These are phyloP conservation scores for Dendrocincla fuliginosa DNA, from an alignment of 2,797 vertebrate species.

Conservation along the genomic window DNA sequence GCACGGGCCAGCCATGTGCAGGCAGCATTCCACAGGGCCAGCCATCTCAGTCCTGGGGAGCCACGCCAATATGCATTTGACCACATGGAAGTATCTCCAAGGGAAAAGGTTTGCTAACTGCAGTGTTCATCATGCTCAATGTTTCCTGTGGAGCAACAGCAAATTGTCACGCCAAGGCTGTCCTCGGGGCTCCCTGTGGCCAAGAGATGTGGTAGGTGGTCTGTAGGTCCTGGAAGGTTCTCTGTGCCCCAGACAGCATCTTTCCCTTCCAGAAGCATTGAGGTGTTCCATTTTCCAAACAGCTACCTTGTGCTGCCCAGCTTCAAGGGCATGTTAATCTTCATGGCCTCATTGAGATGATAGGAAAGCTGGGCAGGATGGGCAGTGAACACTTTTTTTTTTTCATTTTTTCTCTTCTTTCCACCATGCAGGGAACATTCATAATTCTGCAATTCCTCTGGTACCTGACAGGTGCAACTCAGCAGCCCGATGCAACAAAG, in stretches of 20 bases:
- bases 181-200: not conserved
- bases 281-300: not conserved
- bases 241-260: not conserved
- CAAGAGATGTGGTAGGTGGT: rapidly evolving
- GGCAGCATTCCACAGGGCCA: not conserved
- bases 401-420: not conserved
- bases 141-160: not conserved
- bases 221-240: not conserved
- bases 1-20: not conserved
- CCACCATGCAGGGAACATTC: not conserved
- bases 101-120: not conserved
- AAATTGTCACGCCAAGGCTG: not conserved
- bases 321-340: not conserved
- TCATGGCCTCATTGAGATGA: not conserved
- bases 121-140: rapidly evolving
- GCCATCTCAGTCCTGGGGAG: rapidly evolving
- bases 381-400: not conserved
- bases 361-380: not conserved
- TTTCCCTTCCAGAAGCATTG: not conserved
- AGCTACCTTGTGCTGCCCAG: not conserved
- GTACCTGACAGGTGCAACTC: not conserved
- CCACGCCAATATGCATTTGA: not conserved
- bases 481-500: not conserved
- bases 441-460: not conserved
- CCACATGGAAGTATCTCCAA: not conserved